Conservation (phyloP, 1,140 invertebrate species). For the Cydia splendana region DNA sequence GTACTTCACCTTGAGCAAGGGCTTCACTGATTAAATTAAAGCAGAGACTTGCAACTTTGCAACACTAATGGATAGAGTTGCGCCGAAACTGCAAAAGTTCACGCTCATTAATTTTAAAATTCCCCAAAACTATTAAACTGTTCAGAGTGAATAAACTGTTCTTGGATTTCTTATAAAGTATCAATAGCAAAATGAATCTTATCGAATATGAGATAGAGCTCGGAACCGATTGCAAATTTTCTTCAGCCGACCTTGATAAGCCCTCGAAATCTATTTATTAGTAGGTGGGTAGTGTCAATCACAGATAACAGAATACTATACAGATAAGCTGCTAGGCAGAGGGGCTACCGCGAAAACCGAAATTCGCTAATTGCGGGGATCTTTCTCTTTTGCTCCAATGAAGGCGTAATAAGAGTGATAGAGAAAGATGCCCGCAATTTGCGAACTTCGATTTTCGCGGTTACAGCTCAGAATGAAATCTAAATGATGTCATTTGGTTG, state of each 20-base stretch:
- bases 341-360: too few relatives aligned
- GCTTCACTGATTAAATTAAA: not conserved
- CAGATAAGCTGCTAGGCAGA: too few relatives aligned
- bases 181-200: not conserved
- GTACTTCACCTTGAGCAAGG: not conserved
- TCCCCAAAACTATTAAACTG: not conserved
- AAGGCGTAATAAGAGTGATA: too few relatives aligned
- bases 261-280: too few relatives aligned
- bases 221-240: not conserved
- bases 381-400: too few relatives aligned
- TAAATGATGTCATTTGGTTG: too few relatives aligned
- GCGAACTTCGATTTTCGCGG: too few relatives aligned
- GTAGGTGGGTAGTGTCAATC: too few relatives aligned
- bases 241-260: not conserved
- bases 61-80: not conserved
- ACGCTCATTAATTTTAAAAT: constrained; percentile 11
- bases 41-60: not conserved
- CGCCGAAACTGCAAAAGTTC: constrained; percentile 12
- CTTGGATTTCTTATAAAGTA: not conserved
- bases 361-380: too few relatives aligned
- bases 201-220: not conserved
- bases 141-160: not conserved
- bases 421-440: too few relatives aligned
- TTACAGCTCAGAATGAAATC: too few relatives aligned
- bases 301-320: too few relatives aligned